phyloP scores from a whole-genome alignment of 2,888 invertebrate species.

The Troglohyphantes excavatus region DNA sequence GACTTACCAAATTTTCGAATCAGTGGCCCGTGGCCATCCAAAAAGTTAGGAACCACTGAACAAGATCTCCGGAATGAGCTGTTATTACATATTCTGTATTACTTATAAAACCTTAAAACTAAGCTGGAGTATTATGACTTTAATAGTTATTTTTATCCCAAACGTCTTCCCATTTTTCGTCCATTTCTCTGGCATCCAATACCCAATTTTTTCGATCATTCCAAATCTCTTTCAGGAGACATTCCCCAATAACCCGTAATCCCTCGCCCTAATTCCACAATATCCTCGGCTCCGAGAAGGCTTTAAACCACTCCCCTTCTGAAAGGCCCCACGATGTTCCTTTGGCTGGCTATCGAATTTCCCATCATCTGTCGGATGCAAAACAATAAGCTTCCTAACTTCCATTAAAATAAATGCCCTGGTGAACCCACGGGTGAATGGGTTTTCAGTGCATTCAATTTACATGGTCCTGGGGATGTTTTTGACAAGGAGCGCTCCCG shows the following conservation, averaged over 20 bases:
- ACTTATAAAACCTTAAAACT: too few relatives aligned
- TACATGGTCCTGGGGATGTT: conserved; percentile 36
- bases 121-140: too few relatives aligned
- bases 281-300: background rate
- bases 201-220: background rate
- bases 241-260: background rate
- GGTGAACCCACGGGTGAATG: background rate
- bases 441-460: conserved; percentile 57
- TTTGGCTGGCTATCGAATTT: conserved; percentile 56
- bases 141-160: too few relatives aligned
- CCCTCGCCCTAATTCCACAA: background rate
- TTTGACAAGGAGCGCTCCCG: conserved; percentile 35
- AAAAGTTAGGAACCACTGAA: too few relatives aligned
- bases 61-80: too few relatives aligned
- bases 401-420: conserved; percentile 64
- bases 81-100: too few relatives aligned
- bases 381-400: conserved; percentile 53
- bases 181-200: too few relatives aligned
- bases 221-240: background rate
- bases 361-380: conserved; percentile 44
- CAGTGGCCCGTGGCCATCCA: too few relatives aligned
- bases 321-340: background rate
- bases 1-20: too few relatives aligned
- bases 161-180: too few relatives aligned
- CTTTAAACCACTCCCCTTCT: conserved; percentile 25